A percentile compares a stretch with the other conserved stretches of the same genome.
phyloP scores from a whole-genome alignment of 2,888 invertebrate species.

The Callinectes sapidus region DNA sequence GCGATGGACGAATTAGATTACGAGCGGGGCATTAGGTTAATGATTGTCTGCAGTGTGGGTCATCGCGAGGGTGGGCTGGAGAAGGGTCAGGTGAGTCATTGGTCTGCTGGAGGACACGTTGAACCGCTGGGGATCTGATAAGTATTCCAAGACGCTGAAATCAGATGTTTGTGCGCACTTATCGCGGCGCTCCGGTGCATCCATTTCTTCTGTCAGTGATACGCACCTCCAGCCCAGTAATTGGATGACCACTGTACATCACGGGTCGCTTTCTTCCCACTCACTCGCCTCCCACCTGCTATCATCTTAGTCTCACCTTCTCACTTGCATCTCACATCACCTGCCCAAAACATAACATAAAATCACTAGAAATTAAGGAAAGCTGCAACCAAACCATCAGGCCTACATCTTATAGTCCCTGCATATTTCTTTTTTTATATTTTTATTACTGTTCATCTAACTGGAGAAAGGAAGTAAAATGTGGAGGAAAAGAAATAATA shows the following conservation, averaged over 20 bases:
- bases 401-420: no score
- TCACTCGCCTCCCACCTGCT: background rate
- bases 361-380: background rate
- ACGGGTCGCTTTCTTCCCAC: background rate
- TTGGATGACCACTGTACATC: constrained; percentile 2
- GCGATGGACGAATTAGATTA: background rate
- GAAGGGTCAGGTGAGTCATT: background rate
- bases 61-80: background rate
- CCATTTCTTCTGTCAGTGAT: constrained; percentile 12
- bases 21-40: background rate
- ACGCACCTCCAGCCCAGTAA: background rate
- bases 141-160: background rate
- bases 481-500: background rate
- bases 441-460: background rate
- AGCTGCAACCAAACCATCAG: background rate
- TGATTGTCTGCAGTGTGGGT: background rate
- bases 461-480: background rate
- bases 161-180: background rate
- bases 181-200: constrained; percentile 17
- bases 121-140: background rate
- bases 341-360: background rate
- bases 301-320: background rate
- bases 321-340: background rate
- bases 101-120: constrained; percentile 15
- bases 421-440: background rate